Percentiles rank a stretch among this genome's conserved stretches.
Conservation (phyloP, 2,113 vertebrate genomes). For the Etheostoma spectabile region DNA sequence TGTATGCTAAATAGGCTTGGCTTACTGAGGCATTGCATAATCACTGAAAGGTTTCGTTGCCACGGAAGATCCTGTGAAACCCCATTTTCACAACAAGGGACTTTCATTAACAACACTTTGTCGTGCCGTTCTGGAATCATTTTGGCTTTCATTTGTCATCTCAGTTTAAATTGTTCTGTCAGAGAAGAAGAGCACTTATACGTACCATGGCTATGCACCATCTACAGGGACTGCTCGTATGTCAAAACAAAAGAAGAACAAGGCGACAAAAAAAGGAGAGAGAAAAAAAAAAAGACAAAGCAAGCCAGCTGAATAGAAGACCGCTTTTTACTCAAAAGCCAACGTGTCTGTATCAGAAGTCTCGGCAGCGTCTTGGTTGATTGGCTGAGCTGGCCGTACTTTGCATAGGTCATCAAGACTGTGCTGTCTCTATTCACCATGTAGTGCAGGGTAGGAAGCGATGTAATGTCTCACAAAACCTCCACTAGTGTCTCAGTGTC, state of each 20-base stretch:
- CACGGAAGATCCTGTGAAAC: constrained; percentile 41
- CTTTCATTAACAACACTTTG: constrained; percentile 61
- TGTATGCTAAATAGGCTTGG: constrained; percentile 50
- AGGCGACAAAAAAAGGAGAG: not conserved
- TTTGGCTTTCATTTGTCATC: constrained; percentile 65
- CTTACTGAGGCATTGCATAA: constrained; percentile 57
- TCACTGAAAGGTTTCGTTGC: constrained; percentile 43
- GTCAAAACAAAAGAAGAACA: constrained; percentile 34
- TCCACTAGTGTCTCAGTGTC: constrained; percentile 26
- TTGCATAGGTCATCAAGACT: constrained; percentile 57
- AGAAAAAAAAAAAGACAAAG: not conserved
- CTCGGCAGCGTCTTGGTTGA: constrained; percentile 23
- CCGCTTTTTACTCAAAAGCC: constrained; percentile 9
- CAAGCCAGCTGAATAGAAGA: constrained; percentile 7
- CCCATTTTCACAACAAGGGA: constrained; percentile 51
- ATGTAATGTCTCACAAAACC: constrained; percentile 17
- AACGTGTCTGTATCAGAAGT: constrained; percentile 10
- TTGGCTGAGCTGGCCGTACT: constrained; percentile 26
- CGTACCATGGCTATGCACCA: not conserved
- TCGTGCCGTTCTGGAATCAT: constrained; percentile 43
- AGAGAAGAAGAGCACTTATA: constrained; percentile 34
- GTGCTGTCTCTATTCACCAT: constrained; percentile 14
- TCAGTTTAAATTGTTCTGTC: constrained; percentile 64
- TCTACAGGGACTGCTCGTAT: constrained; percentile 3
- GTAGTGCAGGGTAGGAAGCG: not conserved